These are phyloP conservation scores for Teleopsis dalmanni DNA, from an alignment of 1,140 invertebrate species.

Conservation along the genomic window DNA sequence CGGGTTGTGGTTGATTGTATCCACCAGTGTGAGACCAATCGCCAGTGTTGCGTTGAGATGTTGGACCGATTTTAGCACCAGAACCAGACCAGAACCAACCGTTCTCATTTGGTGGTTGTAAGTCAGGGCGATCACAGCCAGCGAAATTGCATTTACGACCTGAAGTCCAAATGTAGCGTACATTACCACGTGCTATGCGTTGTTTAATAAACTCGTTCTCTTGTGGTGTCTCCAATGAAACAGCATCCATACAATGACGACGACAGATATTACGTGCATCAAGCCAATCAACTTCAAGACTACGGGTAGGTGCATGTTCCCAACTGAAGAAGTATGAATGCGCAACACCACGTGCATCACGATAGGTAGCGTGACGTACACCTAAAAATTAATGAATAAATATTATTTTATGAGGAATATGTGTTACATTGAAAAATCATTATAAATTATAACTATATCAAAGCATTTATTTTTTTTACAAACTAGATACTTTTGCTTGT, in stretches of 20 bases:
- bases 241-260: slow-evolving; percentile 87
- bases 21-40: slow-evolving; percentile 84
- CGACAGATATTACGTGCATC: slow-evolving; percentile 86
- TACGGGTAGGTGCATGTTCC: slow-evolving; percentile 78
- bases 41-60: slow-evolving; percentile 75
- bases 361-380: slow-evolving; percentile 76
- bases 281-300: slow-evolving; percentile 82
- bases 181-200: slow-evolving; percentile 63
- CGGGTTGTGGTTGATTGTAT: slow-evolving; percentile 75
- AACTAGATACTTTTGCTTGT: too few species aligned
- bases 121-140: slow-evolving; percentile 76
- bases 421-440: too few species aligned
- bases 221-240: slow-evolving; percentile 79
- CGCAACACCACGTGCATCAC: slow-evolving; percentile 73
- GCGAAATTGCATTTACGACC: slow-evolving; percentile 88
- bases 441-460: too few species aligned
- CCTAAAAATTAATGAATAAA: too few species aligned
- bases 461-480: too few species aligned
- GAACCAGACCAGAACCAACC: slow-evolving; percentile 93
- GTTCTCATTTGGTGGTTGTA: slow-evolving; percentile 80
- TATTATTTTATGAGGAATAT: too few species aligned
- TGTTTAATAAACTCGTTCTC: slow-evolving; percentile 88
- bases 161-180: slow-evolving; percentile 81
- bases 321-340: slow-evolving; percentile 93
- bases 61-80: slow-evolving; percentile 79